Evolutionary conservation across 2,888 invertebrate genomes (phyloP), one percentile per base, ranked within the genome.

Genomic region (Drosophila cognata): DNA sequence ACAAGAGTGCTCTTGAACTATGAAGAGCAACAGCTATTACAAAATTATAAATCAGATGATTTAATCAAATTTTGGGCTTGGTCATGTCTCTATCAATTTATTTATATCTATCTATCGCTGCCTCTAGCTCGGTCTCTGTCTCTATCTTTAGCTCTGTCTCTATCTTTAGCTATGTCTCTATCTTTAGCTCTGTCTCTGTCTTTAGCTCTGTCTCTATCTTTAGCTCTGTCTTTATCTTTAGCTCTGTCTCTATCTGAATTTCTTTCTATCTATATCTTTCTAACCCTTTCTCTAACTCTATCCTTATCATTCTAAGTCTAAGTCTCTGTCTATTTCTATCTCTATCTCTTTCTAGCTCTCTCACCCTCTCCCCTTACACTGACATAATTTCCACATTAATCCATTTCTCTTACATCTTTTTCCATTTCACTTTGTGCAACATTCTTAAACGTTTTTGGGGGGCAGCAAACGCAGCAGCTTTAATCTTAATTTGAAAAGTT

Each of bases 361-460:
- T 48, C 28, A 18, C 2, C 8, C 4, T 43, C 18, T 8, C 38
- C 11, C 1, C 43, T 43, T 6, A 46, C 25, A 43, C 11, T 21
- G 48, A 8, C 48, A 25, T 25, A 1, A 16, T 28, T 48, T 18
- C 25, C 28, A 28, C 18, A 5, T 28, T n/a, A 38, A 28, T 43
- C 25, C 18, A 28, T 56, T 36, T 7, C 28, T 28, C 7, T 21
- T 8, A 2, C 21, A 18, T 29, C 16, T 48, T 28, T 13, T 21
- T 11, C 10, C 18, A 21, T 65, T 35, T 29, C 13, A 5, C 11
- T 51, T 51, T 21, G 8, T 6, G 7, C 8, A 2, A 31, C 10
- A 67, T 67, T 67, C 68, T 48, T 21, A 46, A 46, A 25, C 3
- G 53, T 53, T 61, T 7, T 33, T 8, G 21, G 8, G 11, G 29